Evolutionary conservation across 2,113 vertebrate species (phyloP).

Genomic region (Equus przewalskii): DNA sequence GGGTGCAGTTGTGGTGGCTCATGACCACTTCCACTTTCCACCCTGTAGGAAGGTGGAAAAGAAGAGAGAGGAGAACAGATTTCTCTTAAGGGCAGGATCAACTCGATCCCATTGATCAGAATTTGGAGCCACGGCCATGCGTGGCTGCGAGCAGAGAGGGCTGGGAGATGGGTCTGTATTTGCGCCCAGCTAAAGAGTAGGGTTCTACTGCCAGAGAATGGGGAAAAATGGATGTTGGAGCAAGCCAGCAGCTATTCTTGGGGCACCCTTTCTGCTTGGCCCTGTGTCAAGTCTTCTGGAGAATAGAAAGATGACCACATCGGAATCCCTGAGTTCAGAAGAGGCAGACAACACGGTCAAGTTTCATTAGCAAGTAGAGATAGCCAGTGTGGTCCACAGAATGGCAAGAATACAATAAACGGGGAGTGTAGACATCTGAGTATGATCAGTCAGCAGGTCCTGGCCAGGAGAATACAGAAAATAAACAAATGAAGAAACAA

Average conservation of each 20-base stretch:
- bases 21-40: rapidly evolving
- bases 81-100: not conserved
- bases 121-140: rapidly evolving
- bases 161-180: not conserved
- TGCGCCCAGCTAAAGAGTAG: not conserved
- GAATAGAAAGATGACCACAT: not conserved
- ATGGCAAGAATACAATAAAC: not conserved
- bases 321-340: not conserved
- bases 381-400: not conserved
- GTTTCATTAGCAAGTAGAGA: no score
- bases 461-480: not conserved
- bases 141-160: rapidly evolving
- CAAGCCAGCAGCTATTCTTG: rapidly evolving
- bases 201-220: not conserved
- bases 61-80: not conserved
- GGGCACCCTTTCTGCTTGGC: not conserved
- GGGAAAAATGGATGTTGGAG: not conserved
- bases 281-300: not conserved
- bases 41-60: not conserved
- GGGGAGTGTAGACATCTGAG: rapidly evolving
- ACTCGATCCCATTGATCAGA: not conserved
- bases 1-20: no score
- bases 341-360: not conserved
- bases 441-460: not conserved
- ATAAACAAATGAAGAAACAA: not conserved